Conservation (phyloP, 1,140 invertebrate genomes). For the Bombus pascuorum region DNA sequence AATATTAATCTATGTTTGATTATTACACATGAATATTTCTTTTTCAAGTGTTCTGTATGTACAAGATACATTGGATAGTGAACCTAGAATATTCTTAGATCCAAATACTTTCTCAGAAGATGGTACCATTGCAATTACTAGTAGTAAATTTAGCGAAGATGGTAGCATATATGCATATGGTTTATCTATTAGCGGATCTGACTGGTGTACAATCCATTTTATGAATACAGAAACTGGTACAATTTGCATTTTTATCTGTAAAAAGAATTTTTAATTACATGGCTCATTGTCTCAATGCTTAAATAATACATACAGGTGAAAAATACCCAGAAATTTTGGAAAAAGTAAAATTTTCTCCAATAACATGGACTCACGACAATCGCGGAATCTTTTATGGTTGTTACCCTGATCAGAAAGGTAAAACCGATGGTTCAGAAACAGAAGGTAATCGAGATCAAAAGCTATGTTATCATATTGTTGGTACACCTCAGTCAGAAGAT, state of each 20-base stretch:
- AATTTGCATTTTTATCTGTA: conserved; percentile 39
- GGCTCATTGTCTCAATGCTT: conserved; percentile 8
- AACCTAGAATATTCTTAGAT: conserved; percentile 96
- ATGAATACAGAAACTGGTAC: conserved; percentile 89
- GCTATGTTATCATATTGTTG: conserved; percentile 95
- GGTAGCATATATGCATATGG: conserved; percentile 95
- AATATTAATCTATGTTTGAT: neutral
- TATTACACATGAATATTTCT: conserved; percentile 18
- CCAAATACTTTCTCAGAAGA: conserved; percentile 96
- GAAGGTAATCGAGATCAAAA: conserved; percentile 94
- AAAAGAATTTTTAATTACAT: neutral
- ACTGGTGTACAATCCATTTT: conserved; percentile 96
- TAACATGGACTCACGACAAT: conserved; percentile 98
- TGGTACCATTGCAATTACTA: conserved; percentile 94
- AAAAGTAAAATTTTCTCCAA: conserved; percentile 94
- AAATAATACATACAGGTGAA: conserved; percentile 84
- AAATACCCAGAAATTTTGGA: conserved; percentile 95
- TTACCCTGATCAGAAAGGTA: conserved; percentile 91
- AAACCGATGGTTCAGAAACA: conserved; percentile 95
- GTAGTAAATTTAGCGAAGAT: conserved; percentile 94
- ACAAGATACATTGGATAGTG: conserved; percentile 90
- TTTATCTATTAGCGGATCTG: conserved; percentile 95
- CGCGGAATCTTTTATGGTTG: conserved; percentile 96
- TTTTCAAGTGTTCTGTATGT: conserved; percentile 94
- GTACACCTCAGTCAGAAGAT: conserved; percentile 94